Conservation (phyloP, 2,888 invertebrate species). For the Ceramica pisi region DNA sequence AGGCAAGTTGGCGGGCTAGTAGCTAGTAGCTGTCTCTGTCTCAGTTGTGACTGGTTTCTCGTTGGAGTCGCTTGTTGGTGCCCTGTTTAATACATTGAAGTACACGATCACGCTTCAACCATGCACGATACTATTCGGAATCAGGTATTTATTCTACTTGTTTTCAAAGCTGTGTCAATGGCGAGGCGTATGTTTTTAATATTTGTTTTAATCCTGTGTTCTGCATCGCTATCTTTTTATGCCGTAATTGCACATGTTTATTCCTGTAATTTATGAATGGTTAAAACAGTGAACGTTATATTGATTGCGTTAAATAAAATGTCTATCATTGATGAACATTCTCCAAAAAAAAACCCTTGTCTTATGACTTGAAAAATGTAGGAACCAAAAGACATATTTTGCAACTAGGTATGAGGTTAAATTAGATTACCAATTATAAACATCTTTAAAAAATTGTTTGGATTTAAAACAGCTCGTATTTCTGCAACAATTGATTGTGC, state of each 20-base stretch:
- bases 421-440: not conserved
- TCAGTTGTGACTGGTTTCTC: constrained; percentile 75
- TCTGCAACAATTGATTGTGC: constrained; percentile 8
- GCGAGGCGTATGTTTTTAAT: constrained; percentile 15
- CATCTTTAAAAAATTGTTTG: not conserved
- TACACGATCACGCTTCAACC: constrained; percentile 41
- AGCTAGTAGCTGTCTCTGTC: not conserved
- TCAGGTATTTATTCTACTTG: constrained; percentile 71
- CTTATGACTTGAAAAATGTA: not conserved
- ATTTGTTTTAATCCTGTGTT: not conserved
- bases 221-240: constrained; percentile 34
- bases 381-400: not conserved
- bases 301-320: constrained; percentile 1
- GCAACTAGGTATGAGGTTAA: not conserved
- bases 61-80: constrained; percentile 65
- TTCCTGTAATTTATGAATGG: constrained; percentile 2
- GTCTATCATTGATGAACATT: not conserved
- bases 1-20: constrained; percentile 21
- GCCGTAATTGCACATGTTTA: constrained; percentile 22
- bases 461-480: constrained; percentile 1
- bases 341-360: no score
- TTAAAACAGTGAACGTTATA: constrained; percentile 15
- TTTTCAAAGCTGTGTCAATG: constrained; percentile 30
- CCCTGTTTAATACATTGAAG: constrained; percentile 27
- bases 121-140: constrained; percentile 79